Conservation (phyloP, 2,888 invertebrate genomes). For the Nowickia ferox region DNA sequence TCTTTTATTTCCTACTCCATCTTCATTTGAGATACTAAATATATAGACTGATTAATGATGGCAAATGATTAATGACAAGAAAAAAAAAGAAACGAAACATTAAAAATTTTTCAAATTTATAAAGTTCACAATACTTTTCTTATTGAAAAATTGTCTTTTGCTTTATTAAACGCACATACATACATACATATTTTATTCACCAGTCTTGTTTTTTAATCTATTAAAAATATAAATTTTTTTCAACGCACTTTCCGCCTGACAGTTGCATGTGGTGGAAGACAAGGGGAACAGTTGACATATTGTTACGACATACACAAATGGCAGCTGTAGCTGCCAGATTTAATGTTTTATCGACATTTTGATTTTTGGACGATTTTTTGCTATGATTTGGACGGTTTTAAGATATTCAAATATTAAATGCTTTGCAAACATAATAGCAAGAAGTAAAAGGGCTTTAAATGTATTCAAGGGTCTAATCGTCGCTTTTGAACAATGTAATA, state of each 20-base stretch:
- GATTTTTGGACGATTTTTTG: no score
- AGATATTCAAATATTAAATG: no score
- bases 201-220: constrained; percentile 33
- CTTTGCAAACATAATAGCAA: no score
- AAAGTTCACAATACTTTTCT: constrained; percentile 15
- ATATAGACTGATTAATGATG: constrained; percentile 69
- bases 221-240: constrained; percentile 40
- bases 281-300: neutral
- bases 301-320: neutral
- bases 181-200: constrained; percentile 58
- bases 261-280: neutral
- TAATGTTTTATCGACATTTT: no score
- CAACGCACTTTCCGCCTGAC: neutral
- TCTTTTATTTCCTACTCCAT: constrained; percentile 2
- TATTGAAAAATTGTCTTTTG: constrained; percentile 45
- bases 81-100: neutral
- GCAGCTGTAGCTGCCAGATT: no score
- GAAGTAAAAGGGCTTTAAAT: no score
- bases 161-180: constrained; percentile 56
- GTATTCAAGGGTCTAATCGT: no score
- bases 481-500: no score
- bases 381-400: no score
- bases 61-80: constrained; percentile 69
- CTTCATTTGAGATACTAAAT: constrained; percentile 32
- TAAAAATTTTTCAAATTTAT: constrained; percentile 12